phyloP scores from a whole-genome alignment of 2,888 invertebrate species.

The Flexamia atlantica region DNA sequence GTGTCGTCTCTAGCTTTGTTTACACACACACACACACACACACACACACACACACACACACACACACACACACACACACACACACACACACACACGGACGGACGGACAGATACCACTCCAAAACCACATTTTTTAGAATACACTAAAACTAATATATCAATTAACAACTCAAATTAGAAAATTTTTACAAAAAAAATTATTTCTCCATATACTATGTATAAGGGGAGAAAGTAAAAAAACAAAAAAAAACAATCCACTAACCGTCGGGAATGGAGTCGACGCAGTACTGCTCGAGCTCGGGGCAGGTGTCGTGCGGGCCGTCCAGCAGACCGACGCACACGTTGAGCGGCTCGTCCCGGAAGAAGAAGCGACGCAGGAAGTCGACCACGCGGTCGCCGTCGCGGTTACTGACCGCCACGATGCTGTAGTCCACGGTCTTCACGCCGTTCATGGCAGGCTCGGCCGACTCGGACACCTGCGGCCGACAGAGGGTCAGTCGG shows the following conservation, averaged over 20 bases:
- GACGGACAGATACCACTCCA: no score
- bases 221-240: no score
- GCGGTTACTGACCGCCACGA: constrained; percentile 75
- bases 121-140: no score
- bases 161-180: no score
- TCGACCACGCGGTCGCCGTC: constrained; percentile 78
- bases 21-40: no score
- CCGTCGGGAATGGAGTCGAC: constrained; percentile 78
- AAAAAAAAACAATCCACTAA: constrained; percentile 41
- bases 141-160: no score
- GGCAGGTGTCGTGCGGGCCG: constrained; percentile 79
- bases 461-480: constrained; percentile 43
- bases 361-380: constrained; percentile 82
- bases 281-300: constrained; percentile 82
- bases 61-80: no score
- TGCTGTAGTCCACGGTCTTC: constrained; percentile 72
- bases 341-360: constrained; percentile 85
- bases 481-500: neutral
- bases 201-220: no score
- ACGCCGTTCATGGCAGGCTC: constrained; percentile 42
- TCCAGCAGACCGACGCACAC: constrained; percentile 80
- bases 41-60: no score
- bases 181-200: no score
- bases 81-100: no score
- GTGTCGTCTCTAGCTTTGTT: no score